Percentiles rank a stretch among this genome's conserved stretches.
Evolutionary conservation across 2,888 invertebrate genomes (phyloP).

Genomic region (Tetragonula carbonaria): DNA sequence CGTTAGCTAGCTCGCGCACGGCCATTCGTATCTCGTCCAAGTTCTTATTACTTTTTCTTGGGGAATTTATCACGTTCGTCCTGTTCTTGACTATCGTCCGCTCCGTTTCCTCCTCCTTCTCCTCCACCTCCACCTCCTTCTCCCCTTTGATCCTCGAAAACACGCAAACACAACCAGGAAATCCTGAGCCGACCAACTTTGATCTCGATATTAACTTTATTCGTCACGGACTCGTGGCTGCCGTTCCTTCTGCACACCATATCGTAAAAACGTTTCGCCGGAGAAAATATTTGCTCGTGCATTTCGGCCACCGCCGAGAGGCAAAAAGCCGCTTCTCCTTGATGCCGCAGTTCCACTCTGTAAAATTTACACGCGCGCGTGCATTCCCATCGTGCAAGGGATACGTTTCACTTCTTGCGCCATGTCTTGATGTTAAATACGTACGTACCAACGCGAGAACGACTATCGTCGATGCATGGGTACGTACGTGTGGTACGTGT

Average conservation of each 20-base stretch:
- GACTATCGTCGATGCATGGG: no score
- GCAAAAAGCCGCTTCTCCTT: conserved; percentile 8
- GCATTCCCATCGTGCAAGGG: not conserved
- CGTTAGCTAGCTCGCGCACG: conserved; percentile 12
- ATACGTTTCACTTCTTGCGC: not conserved
- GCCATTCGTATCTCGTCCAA: conserved; percentile 51
- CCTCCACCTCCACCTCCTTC: not conserved
- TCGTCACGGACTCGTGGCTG: conserved; percentile 24
- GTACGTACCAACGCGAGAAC: no score
- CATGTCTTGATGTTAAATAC: not conserved
- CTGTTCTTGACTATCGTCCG: conserved; percentile 46
- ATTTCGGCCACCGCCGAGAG: conserved; percentile 22
- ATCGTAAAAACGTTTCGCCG: conserved; percentile 48
- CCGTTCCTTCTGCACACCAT: not conserved
- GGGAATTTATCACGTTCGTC: conserved; percentile 62
- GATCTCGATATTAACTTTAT: conserved; percentile 56
- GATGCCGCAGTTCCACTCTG: not conserved
- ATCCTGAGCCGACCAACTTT: conserved; percentile 29
- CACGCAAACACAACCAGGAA: conserved; percentile 42
- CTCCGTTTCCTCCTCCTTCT: not conserved
- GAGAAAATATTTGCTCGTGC: conserved; percentile 40
- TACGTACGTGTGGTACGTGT: no score
- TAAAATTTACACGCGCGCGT: conserved; percentile 19
- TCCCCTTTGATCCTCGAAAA: conserved; percentile 31
- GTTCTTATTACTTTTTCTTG: conserved; percentile 68